Evolutionary conservation across 2,888 invertebrate genomes (phyloP).

Genomic region (Heliconius erato): DNA sequence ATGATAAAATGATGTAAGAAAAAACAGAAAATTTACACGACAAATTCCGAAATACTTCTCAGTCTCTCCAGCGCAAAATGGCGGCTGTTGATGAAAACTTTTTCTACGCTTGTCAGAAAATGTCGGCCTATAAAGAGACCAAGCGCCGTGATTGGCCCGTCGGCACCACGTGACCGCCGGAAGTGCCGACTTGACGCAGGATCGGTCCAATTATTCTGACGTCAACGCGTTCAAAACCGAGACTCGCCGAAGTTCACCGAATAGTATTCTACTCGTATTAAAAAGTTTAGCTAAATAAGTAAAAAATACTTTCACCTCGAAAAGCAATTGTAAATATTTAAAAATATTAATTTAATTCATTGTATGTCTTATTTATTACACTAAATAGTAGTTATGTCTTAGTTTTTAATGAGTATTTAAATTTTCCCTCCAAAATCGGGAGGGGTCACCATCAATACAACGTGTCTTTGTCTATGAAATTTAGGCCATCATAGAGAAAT

Average conservation of each 20-base stretch:
- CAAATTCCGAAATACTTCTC: conserved; percentile 91
- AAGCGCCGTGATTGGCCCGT: conserved; percentile 76
- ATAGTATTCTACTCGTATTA: conserved; percentile 50
- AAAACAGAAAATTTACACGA: conserved; percentile 89
- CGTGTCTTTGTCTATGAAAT: conserved; percentile 77
- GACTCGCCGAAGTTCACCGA: conserved; percentile 69
- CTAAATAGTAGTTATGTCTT: conserved; percentile 27
- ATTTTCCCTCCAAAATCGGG: conserved; percentile 78
- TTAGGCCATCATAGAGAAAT: conserved; percentile 63
- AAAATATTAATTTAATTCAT: conserved; percentile 30
- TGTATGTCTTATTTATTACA: conserved; percentile 6
- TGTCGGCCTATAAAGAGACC: conserved; percentile 84
- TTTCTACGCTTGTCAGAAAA: conserved; percentile 97
- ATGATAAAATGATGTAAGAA: conserved; percentile 86
- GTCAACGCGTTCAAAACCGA: conserved; percentile 79
- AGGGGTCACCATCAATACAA: conserved; percentile 83
- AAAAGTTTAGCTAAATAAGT: conserved; percentile 19
- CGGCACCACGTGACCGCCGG: conserved; percentile 83
- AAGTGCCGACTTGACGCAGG: conserved; percentile 79
- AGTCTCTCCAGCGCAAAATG: conserved; percentile 95
- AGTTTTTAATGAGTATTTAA: conserved; percentile 59
- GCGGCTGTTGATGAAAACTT: conserved; percentile 98
- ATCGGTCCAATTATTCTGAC: conserved; percentile 80
- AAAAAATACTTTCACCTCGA: conserved; percentile 30
- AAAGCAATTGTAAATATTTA: conserved; percentile 9